Percentiles rank a stretch among this genome's conserved stretches.
These are phyloP conservation scores for Rhodeus uyekii DNA, from an alignment of 2,797 vertebrate species.

Conservation along the genomic window DNA sequence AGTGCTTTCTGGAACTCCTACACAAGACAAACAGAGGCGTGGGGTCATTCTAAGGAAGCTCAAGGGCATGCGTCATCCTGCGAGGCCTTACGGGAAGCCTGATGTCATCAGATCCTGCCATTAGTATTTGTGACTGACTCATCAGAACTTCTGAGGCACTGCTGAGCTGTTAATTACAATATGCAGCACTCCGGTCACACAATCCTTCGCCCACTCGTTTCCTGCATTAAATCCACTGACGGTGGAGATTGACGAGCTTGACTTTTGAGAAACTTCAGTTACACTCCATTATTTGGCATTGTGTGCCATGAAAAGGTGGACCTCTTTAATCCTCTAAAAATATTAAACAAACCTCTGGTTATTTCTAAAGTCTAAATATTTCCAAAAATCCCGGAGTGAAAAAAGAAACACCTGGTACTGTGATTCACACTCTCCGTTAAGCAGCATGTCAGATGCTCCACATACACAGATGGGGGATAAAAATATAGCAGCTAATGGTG, in stretches of 20 bases:
- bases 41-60: slow-evolving; percentile 6
- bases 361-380: too few species aligned
- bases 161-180: slow-evolving; percentile 60
- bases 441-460: slow-evolving; percentile 27
- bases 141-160: slow-evolving; percentile 44
- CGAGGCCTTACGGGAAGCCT: background rate
- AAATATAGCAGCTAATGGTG: background rate
- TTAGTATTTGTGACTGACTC: slow-evolving; percentile 23
- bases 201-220: slow-evolving; percentile 61
- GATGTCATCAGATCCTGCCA: slow-evolving; percentile 31
- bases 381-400: too few species aligned
- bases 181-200: slow-evolving; percentile 13
- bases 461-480: slow-evolving; percentile 23
- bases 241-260: background rate
- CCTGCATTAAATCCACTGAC: slow-evolving; percentile 71
- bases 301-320: background rate
- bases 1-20: slow-evolving; percentile 97
- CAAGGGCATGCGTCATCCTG: slow-evolving; percentile 26
- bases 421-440: slow-evolving; percentile 38
- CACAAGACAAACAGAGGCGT: slow-evolving; percentile 4
- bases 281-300: background rate
- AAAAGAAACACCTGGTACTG: slow-evolving; percentile 47
- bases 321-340: background rate
- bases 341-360: background rate
- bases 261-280: background rate